These are phyloP conservation scores for Thymelicus acteon DNA, from an alignment of 2,888 invertebrate species.

Conservation along the genomic window DNA sequence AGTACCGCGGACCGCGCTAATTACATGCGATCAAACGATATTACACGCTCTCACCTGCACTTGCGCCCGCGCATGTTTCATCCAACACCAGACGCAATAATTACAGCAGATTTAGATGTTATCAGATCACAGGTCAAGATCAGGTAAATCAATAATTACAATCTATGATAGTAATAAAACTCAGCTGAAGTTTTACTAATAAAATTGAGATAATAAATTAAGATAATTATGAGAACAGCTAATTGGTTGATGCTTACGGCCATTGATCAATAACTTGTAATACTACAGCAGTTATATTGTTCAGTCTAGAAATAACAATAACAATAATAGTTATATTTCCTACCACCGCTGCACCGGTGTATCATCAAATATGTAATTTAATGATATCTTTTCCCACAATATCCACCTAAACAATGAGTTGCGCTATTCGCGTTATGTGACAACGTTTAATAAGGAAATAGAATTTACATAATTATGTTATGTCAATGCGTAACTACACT, in stretches of 20 bases:
- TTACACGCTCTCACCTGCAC: constrained; percentile 37
- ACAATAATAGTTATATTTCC: not conserved
- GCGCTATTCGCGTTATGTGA: constrained; percentile 2
- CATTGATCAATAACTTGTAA: not conserved
- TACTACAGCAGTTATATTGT: not conserved
- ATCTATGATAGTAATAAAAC: not conserved
- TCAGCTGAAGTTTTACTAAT: no score
- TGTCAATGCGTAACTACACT: constrained; percentile 40
- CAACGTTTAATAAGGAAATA: constrained; percentile 8
- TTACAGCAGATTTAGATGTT: constrained; percentile 48
- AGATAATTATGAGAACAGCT: no score
- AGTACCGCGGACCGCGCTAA: not conserved
- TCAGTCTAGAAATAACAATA: not conserved
- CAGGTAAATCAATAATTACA: constrained; percentile 37
- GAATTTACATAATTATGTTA: constrained; percentile 7
- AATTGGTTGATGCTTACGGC: no score
- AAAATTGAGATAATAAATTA: no score
- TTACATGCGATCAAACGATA: constrained; percentile 1
- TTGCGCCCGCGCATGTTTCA: constrained; percentile 54
- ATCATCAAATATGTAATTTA: not conserved
- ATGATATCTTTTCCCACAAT: constrained; percentile 27
- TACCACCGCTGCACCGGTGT: not conserved
- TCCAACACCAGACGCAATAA: constrained; percentile 55
- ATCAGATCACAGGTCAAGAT: constrained; percentile 63
- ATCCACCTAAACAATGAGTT: not conserved